Base-by-base conservation (phyloP, 2,797 vertebrate genomes). In the Petrocephalus sullivani region DNA sequence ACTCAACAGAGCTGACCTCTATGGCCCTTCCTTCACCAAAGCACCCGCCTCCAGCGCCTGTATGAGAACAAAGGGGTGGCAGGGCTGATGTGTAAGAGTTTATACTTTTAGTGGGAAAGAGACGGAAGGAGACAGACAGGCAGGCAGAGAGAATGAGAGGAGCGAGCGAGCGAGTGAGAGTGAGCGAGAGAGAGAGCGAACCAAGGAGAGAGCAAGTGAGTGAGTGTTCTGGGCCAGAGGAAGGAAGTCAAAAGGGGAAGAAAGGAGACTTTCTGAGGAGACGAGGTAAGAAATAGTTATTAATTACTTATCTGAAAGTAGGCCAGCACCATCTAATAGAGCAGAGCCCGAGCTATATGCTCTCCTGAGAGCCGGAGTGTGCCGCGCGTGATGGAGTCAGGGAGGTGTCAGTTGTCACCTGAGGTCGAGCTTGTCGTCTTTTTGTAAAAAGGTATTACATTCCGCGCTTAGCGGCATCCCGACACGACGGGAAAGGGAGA, bases 261-360 rank as follows among this genome's bases (percentile, higher is more conserved):
- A 51, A 51, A 83, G 87, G 49, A 88, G 87, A 81, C 28, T n/a
- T 81, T 82, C 54, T 75, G n/a, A 75, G 87, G 28, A 23, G 87
- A 78, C 56, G 10, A 88, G 87, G 87, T 87, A 87, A 71, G 60
- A 78, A 53, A 57, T 56, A 37, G n/a, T 16, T 54, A 78, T 78
- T 56, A 58, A 86, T 54, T 21, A 86, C 28, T 86, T 58, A 37
- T 57, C 28, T 86, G 54, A 58, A 57, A 86, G 56, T 54, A 57
- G 54, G 51, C 81, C 81, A 83, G n/a, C 51, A 51, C 10, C 46
- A 28, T 86, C 53, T 58, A 46, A 85, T 19, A 58, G 4, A 57
- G 23, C 56, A 23, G 81, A 49, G 51, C 49, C 46, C n/a, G 19
- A 78, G 16, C 41, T 46, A 41, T 41, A 46, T 5, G 7, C 7